Evolutionary conservation across 2,888 invertebrate genomes (phyloP).

Genomic region (Chrysolina americana): DNA sequence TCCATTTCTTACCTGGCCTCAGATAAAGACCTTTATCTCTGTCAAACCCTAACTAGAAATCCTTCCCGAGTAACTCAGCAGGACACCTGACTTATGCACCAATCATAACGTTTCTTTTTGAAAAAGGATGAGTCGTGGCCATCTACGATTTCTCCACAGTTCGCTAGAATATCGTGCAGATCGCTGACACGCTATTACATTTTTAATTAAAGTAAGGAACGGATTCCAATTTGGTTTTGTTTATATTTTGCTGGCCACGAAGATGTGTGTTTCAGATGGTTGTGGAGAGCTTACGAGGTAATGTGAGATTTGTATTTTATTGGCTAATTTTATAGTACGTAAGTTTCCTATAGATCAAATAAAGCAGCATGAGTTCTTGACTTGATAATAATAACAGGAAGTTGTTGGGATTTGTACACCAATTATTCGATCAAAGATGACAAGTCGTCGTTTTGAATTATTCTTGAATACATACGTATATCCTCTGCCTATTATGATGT

Average conservation of each 20-base stretch:
- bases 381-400: not conserved
- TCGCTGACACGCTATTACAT: constrained; percentile 50
- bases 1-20: constrained; percentile 50
- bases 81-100: constrained; percentile 59
- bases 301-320: constrained; percentile 36
- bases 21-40: constrained; percentile 60
- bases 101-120: constrained; percentile 55
- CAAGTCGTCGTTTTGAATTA: too few species aligned
- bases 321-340: constrained; percentile 30
- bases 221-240: constrained; percentile 44
- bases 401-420: not conserved
- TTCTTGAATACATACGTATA: too few species aligned
- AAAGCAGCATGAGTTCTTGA: not conserved
- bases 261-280: constrained; percentile 35
- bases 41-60: constrained; percentile 58
- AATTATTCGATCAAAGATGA: too few species aligned
- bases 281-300: constrained; percentile 30
- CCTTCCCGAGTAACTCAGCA: constrained; percentile 56
- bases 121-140: constrained; percentile 49
- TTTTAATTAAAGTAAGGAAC: constrained; percentile 43
- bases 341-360: constrained; percentile 3
- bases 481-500: too few species aligned
- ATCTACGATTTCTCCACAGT: constrained; percentile 51
- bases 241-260: constrained; percentile 37
- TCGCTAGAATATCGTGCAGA: constrained; percentile 49